Conservation (phyloP, 2,888 invertebrate genomes). For the Drosophila nigricruria region DNA sequence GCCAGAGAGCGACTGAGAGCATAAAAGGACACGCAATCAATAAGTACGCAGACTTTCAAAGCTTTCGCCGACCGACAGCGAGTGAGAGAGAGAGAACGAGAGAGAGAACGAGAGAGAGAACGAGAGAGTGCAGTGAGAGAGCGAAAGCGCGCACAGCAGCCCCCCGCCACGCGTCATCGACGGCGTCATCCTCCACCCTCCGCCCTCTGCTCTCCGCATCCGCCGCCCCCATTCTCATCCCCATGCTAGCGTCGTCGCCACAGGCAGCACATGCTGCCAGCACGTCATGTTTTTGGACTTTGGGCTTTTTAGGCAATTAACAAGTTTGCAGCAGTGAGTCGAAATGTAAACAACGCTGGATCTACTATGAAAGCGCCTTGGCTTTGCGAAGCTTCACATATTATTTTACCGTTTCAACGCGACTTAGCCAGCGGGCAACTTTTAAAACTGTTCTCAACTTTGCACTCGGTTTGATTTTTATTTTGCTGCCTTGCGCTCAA, state of each 20-base stretch:
- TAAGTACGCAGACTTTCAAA: slow-evolving; percentile 52
- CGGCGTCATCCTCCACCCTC: not conserved
- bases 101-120: not conserved
- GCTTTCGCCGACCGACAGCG: slow-evolving; percentile 31
- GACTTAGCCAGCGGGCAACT: slow-evolving; percentile 55
- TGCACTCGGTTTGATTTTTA: slow-evolving; percentile 49
- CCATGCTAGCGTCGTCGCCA: slow-evolving; percentile 50
- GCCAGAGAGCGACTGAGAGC: slow-evolving; percentile 17
- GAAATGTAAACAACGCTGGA: slow-evolving; percentile 42
- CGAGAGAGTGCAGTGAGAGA: slow-evolving; percentile 10
- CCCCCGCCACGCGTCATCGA: slow-evolving; percentile 20
- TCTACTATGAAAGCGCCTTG: slow-evolving; percentile 1
- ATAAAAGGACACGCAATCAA: slow-evolving; percentile 49
- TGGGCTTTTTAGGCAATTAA: slow-evolving; percentile 35
- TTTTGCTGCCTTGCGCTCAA: slow-evolving; percentile 66
- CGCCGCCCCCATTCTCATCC: not conserved
- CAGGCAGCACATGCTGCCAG: slow-evolving; percentile 66
- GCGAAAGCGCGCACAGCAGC: slow-evolving; percentile 33
- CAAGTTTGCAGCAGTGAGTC: slow-evolving; percentile 19
- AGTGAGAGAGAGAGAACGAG: slow-evolving; percentile 21
- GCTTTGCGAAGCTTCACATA: slow-evolving; percentile 11
- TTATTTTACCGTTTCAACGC: slow-evolving; percentile 53
- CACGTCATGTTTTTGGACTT: slow-evolving; percentile 47
- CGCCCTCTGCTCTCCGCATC: not conserved
- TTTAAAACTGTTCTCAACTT: slow-evolving; percentile 57